Conservation (phyloP, 2,888 invertebrate species). For the Arrhopalites spinosus region DNA sequence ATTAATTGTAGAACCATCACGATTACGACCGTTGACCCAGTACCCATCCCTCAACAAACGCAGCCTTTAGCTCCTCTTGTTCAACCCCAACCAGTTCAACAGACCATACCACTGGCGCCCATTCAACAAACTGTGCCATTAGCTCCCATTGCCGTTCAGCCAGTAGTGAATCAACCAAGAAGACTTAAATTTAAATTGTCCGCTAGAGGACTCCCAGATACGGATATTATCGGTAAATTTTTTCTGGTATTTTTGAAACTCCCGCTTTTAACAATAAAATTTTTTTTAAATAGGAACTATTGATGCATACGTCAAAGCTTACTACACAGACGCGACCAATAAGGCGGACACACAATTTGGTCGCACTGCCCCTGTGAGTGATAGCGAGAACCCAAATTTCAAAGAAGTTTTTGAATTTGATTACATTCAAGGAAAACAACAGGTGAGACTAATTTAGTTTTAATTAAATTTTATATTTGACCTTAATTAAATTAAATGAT, state of each 20-base stretch:
- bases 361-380: constrained; percentile 45
- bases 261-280: constrained; percentile 9
- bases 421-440: constrained; percentile 46
- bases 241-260: constrained; percentile 47
- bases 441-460: constrained; percentile 44
- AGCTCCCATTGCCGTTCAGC: too few relatives aligned
- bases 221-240: too few relatives aligned
- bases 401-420: constrained; percentile 49
- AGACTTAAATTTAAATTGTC: constrained; percentile 50
- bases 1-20: too few relatives aligned
- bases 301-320: constrained; percentile 49
- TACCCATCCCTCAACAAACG: too few relatives aligned
- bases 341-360: constrained; percentile 44
- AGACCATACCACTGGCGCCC: too few relatives aligned
- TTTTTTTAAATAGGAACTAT: constrained; percentile 42
- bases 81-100: not conserved
- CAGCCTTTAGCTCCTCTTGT: too few relatives aligned
- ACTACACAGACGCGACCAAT: constrained; percentile 42
- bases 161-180: constrained; percentile 4
- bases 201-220: constrained; percentile 42
- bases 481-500: too few relatives aligned
- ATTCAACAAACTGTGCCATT: too few relatives aligned
- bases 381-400: constrained; percentile 51
- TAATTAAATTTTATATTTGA: not conserved
- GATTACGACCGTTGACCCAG: too few relatives aligned